Evolutionary conservation across 1,140 invertebrate species (phyloP), one percentile per base, ranked within the genome.

Genomic region (Leptestheria dahalacensis): DNA sequence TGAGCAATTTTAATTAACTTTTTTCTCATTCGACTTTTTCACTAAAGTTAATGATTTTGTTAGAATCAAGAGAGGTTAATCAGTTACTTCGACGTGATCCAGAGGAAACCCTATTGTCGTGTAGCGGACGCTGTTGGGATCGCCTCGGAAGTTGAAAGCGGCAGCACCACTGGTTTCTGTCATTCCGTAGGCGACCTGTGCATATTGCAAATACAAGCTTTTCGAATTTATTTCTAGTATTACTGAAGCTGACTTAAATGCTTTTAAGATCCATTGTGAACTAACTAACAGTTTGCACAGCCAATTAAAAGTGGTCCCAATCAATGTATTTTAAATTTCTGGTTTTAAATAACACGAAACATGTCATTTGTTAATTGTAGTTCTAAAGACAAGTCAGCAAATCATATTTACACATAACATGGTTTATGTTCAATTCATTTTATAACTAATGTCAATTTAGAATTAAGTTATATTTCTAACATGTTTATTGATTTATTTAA

Each of bases 161-260:
- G 77, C 73, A 0, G 83, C 76, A 0, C 85, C 87, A 48, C 89
- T 88, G 0, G 79, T 80, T 74, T 97, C 93, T 1, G 92, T 93
- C 65, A 91, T 74, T 0, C 93, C 93, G 66, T 91, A 97, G 25
- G 88, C 76, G 51, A 82, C 81, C 85, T 91, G 69, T 59, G 18
- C 75, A n/a, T n/a, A n/a, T n/a, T n/a, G n/a, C n/a, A n/a, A n/a
- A n/a, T n/a, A n/a, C n/a, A n/a, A n/a, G n/a, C n/a, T n/a, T n/a
- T n/a, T n/a, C n/a, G n/a, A n/a, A n/a, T n/a, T n/a, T n/a, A n/a
- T n/a, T n/a, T n/a, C n/a, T n/a, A n/a, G n/a, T n/a, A n/a, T n/a
- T n/a, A n/a, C n/a, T n/a, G n/a, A n/a, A n/a, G n/a, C n/a, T n/a
- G n/a, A n/a, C n/a, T n/a, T n/a, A n/a, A n/a, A n/a, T n/a, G n/a